A percentile compares a stretch with the other conserved stretches of the same genome.
Evolutionary conservation across 2,797 vertebrate genomes (phyloP).

Genomic region (Pseudochaenichthys georgianus): DNA sequence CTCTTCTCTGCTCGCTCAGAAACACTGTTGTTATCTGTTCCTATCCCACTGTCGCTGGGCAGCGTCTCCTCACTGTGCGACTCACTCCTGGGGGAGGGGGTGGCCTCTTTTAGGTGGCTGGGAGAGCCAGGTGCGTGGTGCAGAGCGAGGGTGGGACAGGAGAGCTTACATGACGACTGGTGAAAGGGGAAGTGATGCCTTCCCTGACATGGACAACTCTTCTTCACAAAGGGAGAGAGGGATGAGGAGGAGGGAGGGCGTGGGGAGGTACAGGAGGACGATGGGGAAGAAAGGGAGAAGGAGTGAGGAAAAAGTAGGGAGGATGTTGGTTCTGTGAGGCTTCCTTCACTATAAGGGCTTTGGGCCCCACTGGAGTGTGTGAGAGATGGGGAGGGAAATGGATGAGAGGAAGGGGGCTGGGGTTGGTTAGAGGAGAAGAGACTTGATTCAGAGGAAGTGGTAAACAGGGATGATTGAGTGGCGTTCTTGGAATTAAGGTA

Average conservation of each 20-base stretch:
- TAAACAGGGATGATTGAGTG: slow-evolving; percentile 65
- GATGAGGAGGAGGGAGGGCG: slow-evolving; percentile 78
- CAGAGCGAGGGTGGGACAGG: slow-evolving; percentile 63
- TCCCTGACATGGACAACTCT: slow-evolving; percentile 91
- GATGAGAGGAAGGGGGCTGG: slow-evolving; percentile 81
- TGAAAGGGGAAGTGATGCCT: slow-evolving; percentile 85
- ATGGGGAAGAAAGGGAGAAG: slow-evolving; percentile 82
- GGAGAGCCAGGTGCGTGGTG: slow-evolving; percentile 89
- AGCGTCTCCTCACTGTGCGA: slow-evolving; percentile 94
- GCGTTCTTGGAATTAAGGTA: slow-evolving; percentile 51
- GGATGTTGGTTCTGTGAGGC: slow-evolving; percentile 90
- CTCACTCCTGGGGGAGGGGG: slow-evolving; percentile 92
- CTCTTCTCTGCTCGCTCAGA: slow-evolving; percentile 91
- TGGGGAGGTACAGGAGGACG: slow-evolving; percentile 81
- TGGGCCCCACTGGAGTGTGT: slow-evolving; percentile 91
- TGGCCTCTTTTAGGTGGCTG: slow-evolving; percentile 92
- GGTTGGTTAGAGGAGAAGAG: slow-evolving; percentile 80
- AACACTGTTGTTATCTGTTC: slow-evolving; percentile 94
- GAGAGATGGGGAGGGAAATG: slow-evolving; percentile 90
- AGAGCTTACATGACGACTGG: slow-evolving; percentile 84
- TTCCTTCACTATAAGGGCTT: slow-evolving; percentile 93
- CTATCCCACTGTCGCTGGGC: slow-evolving; percentile 94
- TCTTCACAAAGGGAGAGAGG: slow-evolving; percentile 91
- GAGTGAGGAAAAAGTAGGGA: slow-evolving; percentile 77
- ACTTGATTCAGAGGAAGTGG: slow-evolving; percentile 71